Percentiles rank a stretch among this genome's conserved stretches.
These are phyloP conservation scores for Ganaspis sp. DNA, from an alignment of 1,140 invertebrate species.

Conservation along the genomic window DNA sequence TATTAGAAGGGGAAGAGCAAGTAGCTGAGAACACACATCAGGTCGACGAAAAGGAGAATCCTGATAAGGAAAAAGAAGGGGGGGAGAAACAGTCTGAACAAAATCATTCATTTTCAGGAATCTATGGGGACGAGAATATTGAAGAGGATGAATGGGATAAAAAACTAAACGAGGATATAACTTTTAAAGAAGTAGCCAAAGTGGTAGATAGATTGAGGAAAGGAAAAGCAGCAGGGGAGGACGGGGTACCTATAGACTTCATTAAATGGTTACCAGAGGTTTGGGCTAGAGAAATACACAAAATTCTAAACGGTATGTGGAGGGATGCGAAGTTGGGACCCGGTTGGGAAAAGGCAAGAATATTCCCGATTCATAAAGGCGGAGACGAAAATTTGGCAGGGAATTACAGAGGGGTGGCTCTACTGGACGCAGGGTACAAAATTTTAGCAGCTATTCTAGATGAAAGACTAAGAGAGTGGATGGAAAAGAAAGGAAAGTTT, in stretches of 20 bases:
- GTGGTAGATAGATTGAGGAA: constrained; percentile 58
- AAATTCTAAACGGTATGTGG: constrained; percentile 40
- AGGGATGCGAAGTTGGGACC: constrained; percentile 2
- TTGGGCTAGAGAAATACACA: constrained; percentile 33
- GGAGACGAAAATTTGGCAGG: constrained; percentile 22
- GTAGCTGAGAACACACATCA: no score
- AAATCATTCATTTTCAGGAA: no score
- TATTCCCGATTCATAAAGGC: constrained; percentile 42
- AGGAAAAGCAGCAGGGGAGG: constrained; percentile 60
- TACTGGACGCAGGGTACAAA: no score
- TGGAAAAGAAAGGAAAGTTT: constrained; percentile 39
- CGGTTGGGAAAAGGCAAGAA: no score
- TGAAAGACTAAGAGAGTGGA: constrained; percentile 37
- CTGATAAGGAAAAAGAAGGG: background rate
- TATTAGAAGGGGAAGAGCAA: constrained; percentile 27
- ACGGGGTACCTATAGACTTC: constrained; percentile 58
- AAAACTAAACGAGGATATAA: constrained; percentile 38
- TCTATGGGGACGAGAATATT: background rate
- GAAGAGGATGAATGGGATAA: background rate
- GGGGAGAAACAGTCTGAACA: background rate
- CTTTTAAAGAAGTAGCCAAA: constrained; percentile 46
- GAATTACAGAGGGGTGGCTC: constrained; percentile 47
- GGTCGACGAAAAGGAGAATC: background rate
- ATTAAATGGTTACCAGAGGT: constrained; percentile 48
- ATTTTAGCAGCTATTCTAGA: no score